phyloP scores from a whole-genome alignment of 2,888 invertebrate genomes.

The Autographa pulchrina region DNA sequence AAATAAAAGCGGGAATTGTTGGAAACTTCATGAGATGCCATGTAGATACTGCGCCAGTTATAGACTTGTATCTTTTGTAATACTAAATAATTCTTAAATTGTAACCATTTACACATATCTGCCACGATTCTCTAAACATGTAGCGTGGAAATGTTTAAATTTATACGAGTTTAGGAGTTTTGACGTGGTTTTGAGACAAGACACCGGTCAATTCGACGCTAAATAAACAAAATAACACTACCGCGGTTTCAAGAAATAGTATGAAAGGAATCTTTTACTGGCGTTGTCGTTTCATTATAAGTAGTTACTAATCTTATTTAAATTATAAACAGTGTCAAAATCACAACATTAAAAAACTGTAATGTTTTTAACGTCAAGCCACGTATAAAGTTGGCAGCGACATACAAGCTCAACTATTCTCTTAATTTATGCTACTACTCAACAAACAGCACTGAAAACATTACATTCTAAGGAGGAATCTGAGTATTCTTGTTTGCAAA shows the following conservation, averaged over 20 bases:
- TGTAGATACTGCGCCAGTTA: conserved; percentile 9
- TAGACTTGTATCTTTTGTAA: conserved; percentile 7
- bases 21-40: conserved; percentile 41
- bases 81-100: conserved; percentile 20
- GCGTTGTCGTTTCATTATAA: no score
- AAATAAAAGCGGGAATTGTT: conserved; percentile 50
- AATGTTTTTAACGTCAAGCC: neutral
- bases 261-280: no score
- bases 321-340: neutral
- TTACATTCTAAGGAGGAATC: conserved; percentile 2
- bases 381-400: neutral
- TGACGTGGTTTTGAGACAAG: neutral
- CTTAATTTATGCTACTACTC: neutral
- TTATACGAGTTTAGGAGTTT: neutral
- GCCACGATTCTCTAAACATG: neutral
- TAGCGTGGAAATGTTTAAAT: neutral
- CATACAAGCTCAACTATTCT: neutral
- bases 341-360: neutral
- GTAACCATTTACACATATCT: neutral
- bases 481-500: conserved; percentile 8
- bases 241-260: no score
- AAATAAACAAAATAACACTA: no score
- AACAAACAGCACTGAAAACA: neutral
- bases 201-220: neutral
- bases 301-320: neutral